phyloP scores from a whole-genome alignment of 2,113 vertebrate genomes.

The Esox niger region DNA sequence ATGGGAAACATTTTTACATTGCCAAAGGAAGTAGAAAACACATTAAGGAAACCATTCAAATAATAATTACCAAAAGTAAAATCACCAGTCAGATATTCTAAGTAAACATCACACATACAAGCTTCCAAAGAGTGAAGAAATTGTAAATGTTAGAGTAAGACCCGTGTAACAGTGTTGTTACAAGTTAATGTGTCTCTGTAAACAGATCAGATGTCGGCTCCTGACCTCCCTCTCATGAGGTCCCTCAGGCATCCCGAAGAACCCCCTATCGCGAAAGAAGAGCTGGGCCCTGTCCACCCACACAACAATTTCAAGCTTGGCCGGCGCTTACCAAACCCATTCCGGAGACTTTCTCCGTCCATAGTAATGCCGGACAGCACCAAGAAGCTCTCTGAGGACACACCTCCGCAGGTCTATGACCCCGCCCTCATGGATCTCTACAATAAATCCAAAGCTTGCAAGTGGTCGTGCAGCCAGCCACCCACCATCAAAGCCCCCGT shows the following conservation, averaged over 20 bases:
- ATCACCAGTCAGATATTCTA: no score
- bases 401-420: background rate
- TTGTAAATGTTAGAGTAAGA: no score
- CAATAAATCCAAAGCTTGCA: background rate
- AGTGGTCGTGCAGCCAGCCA: background rate
- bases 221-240: background rate
- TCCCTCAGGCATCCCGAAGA: background rate
- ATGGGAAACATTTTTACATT: background rate
- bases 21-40: no score
- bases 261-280: background rate
- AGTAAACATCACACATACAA: no score
- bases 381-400: background rate
- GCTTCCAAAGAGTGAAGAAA: no score
- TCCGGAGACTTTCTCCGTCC: background rate
- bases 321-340: background rate
- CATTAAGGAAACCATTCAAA: no score
- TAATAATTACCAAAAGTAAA: no score
- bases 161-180: background rate
- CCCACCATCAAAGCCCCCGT: background rate
- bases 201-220: background rate
- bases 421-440: conserved; percentile 1
- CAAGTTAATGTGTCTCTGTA: background rate
- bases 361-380: background rate
- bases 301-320: background rate
- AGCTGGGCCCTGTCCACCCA: background rate